A percentile compares a stretch with the other conserved stretches of the same genome.
phyloP scores from a whole-genome alignment of 2,797 vertebrate genomes.

The Pipistrellus pipistrellus region DNA sequence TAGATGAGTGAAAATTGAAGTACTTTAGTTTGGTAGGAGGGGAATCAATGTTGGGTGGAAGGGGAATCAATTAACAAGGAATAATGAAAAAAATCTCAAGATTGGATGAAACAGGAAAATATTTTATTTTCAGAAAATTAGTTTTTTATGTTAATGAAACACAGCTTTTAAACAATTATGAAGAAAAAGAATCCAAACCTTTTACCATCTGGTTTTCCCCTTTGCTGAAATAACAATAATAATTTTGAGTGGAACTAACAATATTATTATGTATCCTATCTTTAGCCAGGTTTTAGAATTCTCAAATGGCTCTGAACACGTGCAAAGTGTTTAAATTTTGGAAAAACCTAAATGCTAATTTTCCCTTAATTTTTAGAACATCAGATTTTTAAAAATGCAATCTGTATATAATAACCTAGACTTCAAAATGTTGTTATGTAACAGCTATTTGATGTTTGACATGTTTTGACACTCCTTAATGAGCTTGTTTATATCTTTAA shows the following conservation, averaged over 20 bases:
- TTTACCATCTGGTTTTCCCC: constrained; percentile 80
- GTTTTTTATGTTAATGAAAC: constrained; percentile 57
- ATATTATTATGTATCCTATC: constrained; percentile 58
- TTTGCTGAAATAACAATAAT: constrained; percentile 80
- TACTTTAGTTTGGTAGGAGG: background rate
- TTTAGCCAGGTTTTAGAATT: constrained; percentile 62
- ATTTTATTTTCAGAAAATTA: constrained; percentile 69
- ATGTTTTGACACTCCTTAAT: constrained; percentile 77
- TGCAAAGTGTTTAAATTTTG: constrained; percentile 55
- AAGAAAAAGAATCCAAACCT: constrained; percentile 76
- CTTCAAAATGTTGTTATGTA: constrained; percentile 72
- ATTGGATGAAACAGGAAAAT: background rate
- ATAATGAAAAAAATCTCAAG: background rate
- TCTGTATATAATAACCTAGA: constrained; percentile 74
- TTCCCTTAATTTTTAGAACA: constrained; percentile 68
- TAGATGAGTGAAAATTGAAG: background rate
- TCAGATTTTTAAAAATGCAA: constrained; percentile 42
- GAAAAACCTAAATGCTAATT: constrained; percentile 62
- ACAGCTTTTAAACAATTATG: constrained; percentile 80
- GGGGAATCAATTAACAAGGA: background rate
- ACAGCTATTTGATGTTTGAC: constrained; percentile 75
- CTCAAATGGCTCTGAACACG: constrained; percentile 48
- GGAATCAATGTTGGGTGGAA: background rate
- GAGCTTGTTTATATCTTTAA: constrained; percentile 77
- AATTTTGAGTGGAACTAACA: constrained; percentile 69